Evolutionary conservation across 53 echinoderm and acorn worm genomes (phyloP), one percentile per base, ranked within the genome.

Genomic region (Holothuria leucospilota): DNA sequence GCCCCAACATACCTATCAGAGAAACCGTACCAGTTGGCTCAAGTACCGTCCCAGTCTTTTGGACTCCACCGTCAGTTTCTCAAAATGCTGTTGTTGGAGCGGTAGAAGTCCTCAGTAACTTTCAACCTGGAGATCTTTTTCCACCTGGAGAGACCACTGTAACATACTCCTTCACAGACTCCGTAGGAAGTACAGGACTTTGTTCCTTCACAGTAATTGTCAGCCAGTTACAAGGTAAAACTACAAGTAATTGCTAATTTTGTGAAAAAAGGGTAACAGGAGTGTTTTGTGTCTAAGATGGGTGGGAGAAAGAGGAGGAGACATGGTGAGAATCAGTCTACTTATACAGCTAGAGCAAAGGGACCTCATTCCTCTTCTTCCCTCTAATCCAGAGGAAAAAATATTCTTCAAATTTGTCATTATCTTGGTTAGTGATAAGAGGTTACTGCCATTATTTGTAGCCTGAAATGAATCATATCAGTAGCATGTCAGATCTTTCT

Each of bases 41-140:
- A 20, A 53, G 46, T 39, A 83, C 84, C 2, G 84, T 83, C 25
- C 67, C 65, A 42, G 84, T 49, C 18, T n/a, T 67, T 12, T 83
- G 84, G 84, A 66, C 42, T 21, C 84, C 68, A 41, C 84, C 84
- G 2, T 67, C 66, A 10, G 65, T 83, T 18, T 64, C 68, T 8
- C 16, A 41, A 21, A 83, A 83, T 23, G 65, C 84, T 16, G 40
- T 67, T 21, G 40, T 67, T 21, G 49, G 84, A 67, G 26, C 18
- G 11, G 84, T 83, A 6, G 20, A 41, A 20, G 25, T 66, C 2
- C n/a, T 83, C 8, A 83, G 65, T 39, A 83, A 64, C 51, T 64
- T 67, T 16, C 65, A 83, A 26, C 84, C 84, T 7, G 84, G 84
- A 5, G 84, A 83, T 67, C 65, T 18, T 3, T 83, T 83, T 29